Conservation (phyloP, 2,888 invertebrate genomes). For the Platycheirus albimanus region DNA sequence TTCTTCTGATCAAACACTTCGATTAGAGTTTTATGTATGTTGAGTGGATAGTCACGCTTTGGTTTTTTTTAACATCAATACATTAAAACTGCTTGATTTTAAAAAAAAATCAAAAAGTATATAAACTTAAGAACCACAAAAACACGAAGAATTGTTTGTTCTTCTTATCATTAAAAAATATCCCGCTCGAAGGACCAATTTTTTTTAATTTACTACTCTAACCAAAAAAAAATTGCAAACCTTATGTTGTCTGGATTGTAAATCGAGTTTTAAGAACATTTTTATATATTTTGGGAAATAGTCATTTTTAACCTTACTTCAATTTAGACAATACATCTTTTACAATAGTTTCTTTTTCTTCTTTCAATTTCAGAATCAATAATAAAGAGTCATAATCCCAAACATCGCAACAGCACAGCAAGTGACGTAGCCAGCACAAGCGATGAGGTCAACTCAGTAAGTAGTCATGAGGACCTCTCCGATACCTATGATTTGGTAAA, state of each 20-base stretch:
- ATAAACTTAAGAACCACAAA: no score
- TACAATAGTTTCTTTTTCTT: constrained; percentile 25
- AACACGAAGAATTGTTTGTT: no score
- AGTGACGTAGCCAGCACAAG: constrained; percentile 77
- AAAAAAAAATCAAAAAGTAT: no score
- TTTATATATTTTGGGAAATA: no score
- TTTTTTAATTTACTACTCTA: no score
- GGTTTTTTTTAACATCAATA: background rate
- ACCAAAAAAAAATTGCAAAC: no score
- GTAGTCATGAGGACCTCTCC: constrained; percentile 78
- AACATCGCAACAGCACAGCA: constrained; percentile 79
- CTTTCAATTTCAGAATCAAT: constrained; percentile 77
- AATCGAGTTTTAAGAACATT: no score
- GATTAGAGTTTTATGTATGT: no score
- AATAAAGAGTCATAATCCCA: constrained; percentile 77
- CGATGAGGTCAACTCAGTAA: constrained; percentile 78
- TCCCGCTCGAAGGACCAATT: no score
- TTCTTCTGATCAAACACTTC: no score
- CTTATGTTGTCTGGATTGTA: no score
- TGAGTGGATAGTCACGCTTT: constrained; percentile 22
- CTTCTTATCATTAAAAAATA: no score
- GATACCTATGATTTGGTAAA: constrained; percentile 74
- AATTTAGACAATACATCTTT: background rate
- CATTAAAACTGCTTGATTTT: background rate
- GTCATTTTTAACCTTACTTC: background rate